Percentiles rank a stretch among this genome's conserved stretches.
phyloP scores from a whole-genome alignment of 2,797 vertebrate species.

The Ctenopoma multispine region DNA sequence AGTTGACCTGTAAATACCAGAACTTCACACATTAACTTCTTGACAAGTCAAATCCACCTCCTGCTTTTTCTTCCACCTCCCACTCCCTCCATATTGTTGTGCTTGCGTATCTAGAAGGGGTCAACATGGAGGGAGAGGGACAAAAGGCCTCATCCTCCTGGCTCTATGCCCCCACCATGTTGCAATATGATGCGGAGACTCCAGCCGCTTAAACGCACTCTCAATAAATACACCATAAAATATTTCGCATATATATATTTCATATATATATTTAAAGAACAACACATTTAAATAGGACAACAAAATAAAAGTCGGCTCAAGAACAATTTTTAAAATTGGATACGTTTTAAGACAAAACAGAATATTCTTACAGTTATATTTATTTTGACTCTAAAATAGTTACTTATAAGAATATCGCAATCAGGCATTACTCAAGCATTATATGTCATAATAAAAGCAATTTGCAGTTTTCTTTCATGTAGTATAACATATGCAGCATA shows the following conservation, averaged over 20 bases:
- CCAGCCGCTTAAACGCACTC: constrained; percentile 79
- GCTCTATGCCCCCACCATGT: constrained; percentile 73
- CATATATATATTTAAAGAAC: constrained; percentile 79
- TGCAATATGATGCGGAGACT: constrained; percentile 76
- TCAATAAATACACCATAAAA: constrained; percentile 90
- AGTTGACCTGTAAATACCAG: constrained; percentile 22
- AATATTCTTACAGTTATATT: constrained; percentile 80
- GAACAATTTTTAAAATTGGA: constrained; percentile 83
- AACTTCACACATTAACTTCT: neutral
- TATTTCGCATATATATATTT: constrained; percentile 85
- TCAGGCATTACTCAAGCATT: constrained; percentile 89
- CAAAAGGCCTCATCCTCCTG: constrained; percentile 60
- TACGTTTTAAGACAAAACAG: constrained; percentile 86
- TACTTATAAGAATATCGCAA: constrained; percentile 86
- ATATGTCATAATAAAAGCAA: constrained; percentile 88
- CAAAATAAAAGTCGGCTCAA: constrained; percentile 88
- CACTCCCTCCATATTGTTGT: constrained; percentile 78
- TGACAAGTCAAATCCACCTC: constrained; percentile 24
- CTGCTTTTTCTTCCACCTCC: constrained; percentile 32
- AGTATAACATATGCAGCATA: constrained; percentile 93
- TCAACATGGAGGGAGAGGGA: constrained; percentile 75
- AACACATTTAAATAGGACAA: constrained; percentile 90
- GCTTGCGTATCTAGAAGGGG: constrained; percentile 79
- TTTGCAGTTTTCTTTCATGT: constrained; percentile 88
- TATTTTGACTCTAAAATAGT: constrained; percentile 85